A percentile compares a stretch with the other conserved stretches of the same genome.
Evolutionary conservation across 92 coral and sea anemone genomes (phyloP).

Genomic region (Ricordea florida): DNA sequence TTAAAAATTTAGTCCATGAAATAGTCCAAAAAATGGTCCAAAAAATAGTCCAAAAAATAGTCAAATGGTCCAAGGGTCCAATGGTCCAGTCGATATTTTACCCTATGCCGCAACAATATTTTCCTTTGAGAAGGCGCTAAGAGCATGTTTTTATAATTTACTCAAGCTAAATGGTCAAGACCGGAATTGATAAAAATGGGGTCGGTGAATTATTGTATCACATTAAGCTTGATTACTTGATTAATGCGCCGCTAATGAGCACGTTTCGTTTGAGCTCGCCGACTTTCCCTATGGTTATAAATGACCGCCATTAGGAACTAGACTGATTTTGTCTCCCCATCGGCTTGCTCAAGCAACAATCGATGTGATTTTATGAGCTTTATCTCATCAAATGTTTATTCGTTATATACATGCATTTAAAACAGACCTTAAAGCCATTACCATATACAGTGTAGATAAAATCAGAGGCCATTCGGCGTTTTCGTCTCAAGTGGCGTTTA

Average conservation of each 20-base stretch:
- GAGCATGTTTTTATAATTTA: constrained; percentile 41
- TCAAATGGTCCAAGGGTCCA: too few species aligned
- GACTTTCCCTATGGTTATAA: background rate
- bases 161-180: constrained; percentile 14
- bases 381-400: too few species aligned
- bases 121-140: constrained; percentile 36
- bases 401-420: too few species aligned
- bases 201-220: background rate
- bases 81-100: too few species aligned
- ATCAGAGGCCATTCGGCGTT: too few species aligned
- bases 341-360: constrained; percentile 4
- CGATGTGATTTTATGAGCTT: background rate
- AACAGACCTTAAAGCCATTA: too few species aligned
- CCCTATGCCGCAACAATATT: too few species aligned
- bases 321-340: background rate
- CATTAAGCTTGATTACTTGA: constrained; percentile 1
- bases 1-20: too few species aligned
- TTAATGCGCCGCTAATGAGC: constrained; percentile 8
- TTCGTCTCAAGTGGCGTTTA: too few species aligned
- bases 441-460: too few species aligned
- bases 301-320: constrained; percentile 13
- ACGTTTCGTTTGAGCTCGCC: constrained; percentile 38
- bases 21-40: too few species aligned
- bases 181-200: constrained; percentile 1
- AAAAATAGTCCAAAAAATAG: too few species aligned